These are phyloP conservation scores for Smutsia gigantea DNA, from an alignment of 2,797 vertebrate species.

Conservation along the genomic window DNA sequence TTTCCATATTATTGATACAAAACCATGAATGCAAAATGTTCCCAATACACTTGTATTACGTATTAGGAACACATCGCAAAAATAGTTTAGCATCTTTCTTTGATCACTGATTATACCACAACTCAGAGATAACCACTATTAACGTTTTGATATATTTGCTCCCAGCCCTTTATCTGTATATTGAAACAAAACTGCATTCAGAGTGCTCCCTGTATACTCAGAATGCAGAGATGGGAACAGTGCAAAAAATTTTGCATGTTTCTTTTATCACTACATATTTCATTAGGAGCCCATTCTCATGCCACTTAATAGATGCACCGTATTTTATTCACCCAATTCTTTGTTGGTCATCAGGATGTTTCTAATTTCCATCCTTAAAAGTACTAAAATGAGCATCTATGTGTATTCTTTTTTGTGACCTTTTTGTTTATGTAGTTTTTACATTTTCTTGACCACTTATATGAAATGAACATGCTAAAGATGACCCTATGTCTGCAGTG, in stretches of 20 bases:
- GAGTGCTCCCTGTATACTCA: background rate
- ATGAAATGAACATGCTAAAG: slow-evolving; percentile 29
- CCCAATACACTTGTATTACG: slow-evolving; percentile 72
- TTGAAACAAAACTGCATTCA: background rate
- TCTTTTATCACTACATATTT: slow-evolving; percentile 10
- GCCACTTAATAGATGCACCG: background rate
- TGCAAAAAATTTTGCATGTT: background rate
- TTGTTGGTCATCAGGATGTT: slow-evolving; percentile 1
- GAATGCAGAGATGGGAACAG: background rate
- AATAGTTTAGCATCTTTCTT: slow-evolving; percentile 68
- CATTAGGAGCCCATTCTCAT: slow-evolving; percentile 15
- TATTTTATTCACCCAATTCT: slow-evolving; percentile 26
- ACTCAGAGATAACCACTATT: background rate
- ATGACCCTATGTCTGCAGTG: background rate
- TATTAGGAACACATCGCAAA: slow-evolving; percentile 81
- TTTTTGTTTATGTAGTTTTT: background rate
- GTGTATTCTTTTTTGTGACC: background rate
- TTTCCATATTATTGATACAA: slow-evolving; percentile 55
- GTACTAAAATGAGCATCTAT: background rate
- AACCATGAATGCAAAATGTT: slow-evolving; percentile 76
- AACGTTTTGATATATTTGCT: slow-evolving; percentile 9
- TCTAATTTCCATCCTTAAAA: slow-evolving; percentile 54
- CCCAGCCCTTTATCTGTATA: background rate
- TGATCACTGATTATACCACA: background rate
- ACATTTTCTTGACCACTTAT: background rate